phyloP scores from a whole-genome alignment of 2,797 vertebrate genomes.

The Danionella dracula region DNA sequence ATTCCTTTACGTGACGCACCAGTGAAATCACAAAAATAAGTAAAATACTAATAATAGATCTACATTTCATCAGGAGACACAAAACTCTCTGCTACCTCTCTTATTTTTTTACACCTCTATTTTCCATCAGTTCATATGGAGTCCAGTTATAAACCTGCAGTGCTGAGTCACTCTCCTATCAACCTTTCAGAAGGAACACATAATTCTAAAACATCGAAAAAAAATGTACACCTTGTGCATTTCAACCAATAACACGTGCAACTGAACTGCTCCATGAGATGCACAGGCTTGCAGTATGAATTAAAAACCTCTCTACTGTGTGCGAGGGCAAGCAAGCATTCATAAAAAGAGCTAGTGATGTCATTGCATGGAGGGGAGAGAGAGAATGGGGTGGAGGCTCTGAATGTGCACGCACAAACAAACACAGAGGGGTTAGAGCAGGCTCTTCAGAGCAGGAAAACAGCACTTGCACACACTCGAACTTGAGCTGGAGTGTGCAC shows the following conservation, averaged over 20 bases:
- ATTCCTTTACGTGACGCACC: not conserved
- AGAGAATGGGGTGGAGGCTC: not conserved
- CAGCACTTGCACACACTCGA: not conserved
- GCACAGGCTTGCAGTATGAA: not conserved
- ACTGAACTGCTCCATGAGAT: not conserved
- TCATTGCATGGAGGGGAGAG: constrained; percentile 63
- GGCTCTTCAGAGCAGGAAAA: not conserved
- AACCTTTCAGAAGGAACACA: not conserved
- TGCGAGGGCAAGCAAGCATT: constrained; percentile 42
- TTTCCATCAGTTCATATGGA: not conserved
- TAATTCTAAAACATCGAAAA: not conserved
- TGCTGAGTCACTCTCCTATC: constrained; percentile 27
- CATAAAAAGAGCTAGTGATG: constrained; percentile 76
- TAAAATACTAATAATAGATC: constrained; percentile 11
- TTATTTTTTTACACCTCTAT: not conserved
- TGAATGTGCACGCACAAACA: not conserved
- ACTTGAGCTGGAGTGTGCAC: not conserved
- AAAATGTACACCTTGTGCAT: not conserved
- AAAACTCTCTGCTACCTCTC: not conserved
- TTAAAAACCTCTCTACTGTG: constrained; percentile 47
- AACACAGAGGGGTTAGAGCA: constrained; percentile 14
- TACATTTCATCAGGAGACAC: not conserved
- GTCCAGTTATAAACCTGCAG: constrained; percentile 25
- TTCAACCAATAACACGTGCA: too few relatives aligned
- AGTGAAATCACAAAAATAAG: constrained; percentile 8